Evolutionary conservation across 2,797 vertebrate genomes (phyloP), one percentile per base, ranked within the genome.

Genomic region (Mormyrops boulengeri): DNA sequence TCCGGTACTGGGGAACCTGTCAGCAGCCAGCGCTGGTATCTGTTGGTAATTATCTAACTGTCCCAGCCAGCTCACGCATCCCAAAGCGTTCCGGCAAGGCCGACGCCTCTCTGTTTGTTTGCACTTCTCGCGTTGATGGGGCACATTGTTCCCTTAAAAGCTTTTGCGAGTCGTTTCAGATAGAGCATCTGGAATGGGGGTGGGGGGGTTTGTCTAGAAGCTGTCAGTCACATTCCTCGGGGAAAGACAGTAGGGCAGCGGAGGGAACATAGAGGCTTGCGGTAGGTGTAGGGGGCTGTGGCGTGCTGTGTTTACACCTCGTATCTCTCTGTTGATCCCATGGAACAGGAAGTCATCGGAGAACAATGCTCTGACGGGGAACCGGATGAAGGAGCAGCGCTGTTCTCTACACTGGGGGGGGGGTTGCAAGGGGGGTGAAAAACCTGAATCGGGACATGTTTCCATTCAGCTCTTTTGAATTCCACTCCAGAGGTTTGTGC

Each of bases 291-390:
- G 73, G 66, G 26, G 11, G 66, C 30, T 62, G 73, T 88, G 53
- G 30, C 53, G 12, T 14, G 53, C 44, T 14, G 73, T 85, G 89
- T 85, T 84, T 90, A 85, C 77, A 34, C 86, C 55, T 19, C 9
- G 8, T 2, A 73, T 50, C 53, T 85, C 30, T 84, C 89, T 62
- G 69, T 60, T 44, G 73, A 88, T 66, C 73, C 41, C 14, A 22
- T 4, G 41, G 77, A 60, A 53, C 22, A 22, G 89, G 89, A 90
- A 90, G 77, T 88, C 69, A 34, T 88, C 55, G 26, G 86, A 84
- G 87, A 90, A 90, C 87, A 90, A 88, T 90, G 86, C 69, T n/a
- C 34, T 19, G 22, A 30, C 4, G 3, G 41, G 60, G 82, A 69
- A 86, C 82, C 87, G 84, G 84, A 89, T 89, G 89, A 55, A n/a